These are phyloP conservation scores for Pristionchus exspectatus DNA, from an alignment of 2,888 invertebrate genomes.

Conservation along the genomic window DNA sequence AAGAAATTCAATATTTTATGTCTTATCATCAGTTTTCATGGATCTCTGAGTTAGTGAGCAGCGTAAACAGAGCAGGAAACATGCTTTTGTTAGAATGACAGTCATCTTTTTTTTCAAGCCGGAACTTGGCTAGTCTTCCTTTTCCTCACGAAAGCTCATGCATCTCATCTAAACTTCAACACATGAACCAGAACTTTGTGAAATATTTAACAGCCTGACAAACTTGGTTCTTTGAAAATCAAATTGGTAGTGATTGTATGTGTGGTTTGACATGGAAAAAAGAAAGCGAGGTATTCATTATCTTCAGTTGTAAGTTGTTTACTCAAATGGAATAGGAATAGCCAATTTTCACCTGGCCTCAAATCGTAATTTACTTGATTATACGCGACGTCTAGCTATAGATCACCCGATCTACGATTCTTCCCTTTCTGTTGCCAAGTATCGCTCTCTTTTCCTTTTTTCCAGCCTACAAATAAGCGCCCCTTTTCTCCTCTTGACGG, in stretches of 20 bases:
- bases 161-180: not conserved
- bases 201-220: not conserved
- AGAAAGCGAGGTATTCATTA: not conserved
- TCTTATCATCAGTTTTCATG: not conserved
- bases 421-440: not conserved
- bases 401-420: not conserved
- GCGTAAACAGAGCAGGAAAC: not conserved
- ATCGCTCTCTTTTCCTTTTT: not conserved
- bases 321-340: not conserved
- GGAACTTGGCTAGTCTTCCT: not conserved
- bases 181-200: not conserved
- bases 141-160: not conserved
- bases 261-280: not conserved
- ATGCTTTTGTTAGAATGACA: not conserved
- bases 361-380: not conserved
- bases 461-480: not conserved
- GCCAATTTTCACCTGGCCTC: not conserved
- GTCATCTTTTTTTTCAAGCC: not conserved
- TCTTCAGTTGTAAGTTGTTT: constrained; percentile 1
- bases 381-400: not conserved
- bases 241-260: not conserved
- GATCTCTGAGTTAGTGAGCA: not conserved
- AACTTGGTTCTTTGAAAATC: not conserved
- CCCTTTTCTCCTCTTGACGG: not conserved
- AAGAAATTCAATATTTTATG: not conserved